phyloP scores from a whole-genome alignment of 2,113 vertebrate species.

The Arothron firmamentum region DNA sequence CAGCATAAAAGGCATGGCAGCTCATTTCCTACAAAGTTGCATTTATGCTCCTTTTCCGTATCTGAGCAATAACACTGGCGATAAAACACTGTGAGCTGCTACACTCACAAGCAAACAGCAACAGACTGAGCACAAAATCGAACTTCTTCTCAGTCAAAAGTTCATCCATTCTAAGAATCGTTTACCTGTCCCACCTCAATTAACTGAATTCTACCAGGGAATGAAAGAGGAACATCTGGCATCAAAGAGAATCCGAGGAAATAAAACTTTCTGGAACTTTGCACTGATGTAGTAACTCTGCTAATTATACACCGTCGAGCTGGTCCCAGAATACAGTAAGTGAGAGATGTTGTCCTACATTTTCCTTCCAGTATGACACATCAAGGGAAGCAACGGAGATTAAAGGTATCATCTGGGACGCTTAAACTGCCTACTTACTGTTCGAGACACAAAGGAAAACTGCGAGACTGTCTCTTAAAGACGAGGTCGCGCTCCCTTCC shows the following conservation, averaged over 20 bases:
- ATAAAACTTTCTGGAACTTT: constrained; percentile 35
- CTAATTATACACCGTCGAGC: constrained; percentile 52
- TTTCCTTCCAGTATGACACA: constrained; percentile 35
- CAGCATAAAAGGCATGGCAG: too few relatives aligned
- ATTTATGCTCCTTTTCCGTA: too few relatives aligned
- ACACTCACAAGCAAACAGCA: too few relatives aligned
- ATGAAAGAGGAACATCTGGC: constrained; percentile 40
- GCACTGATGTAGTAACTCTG: constrained; percentile 33
- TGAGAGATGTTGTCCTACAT: constrained; percentile 44
- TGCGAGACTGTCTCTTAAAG: constrained; percentile 7
- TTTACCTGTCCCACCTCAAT: constrained; percentile 27
- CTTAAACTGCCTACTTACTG: constrained; percentile 40
- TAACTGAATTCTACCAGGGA: constrained; percentile 26
- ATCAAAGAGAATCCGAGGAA: constrained; percentile 41
- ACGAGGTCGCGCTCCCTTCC: constrained; percentile 13
- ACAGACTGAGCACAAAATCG: too few relatives aligned
- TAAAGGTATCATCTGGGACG: constrained; percentile 47
- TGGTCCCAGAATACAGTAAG: constrained; percentile 46
- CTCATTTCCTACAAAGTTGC: too few relatives aligned
- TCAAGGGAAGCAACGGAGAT: constrained; percentile 41
- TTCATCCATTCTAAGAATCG: constrained; percentile 14
- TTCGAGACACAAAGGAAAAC: constrained; percentile 35
- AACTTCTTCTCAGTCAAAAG: too few relatives aligned
- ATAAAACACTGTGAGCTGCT: too few relatives aligned
- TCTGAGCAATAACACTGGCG: too few relatives aligned